Evolutionary conservation across 1,140 invertebrate species (phyloP).

Genomic region (Andricus grossulariae): DNA sequence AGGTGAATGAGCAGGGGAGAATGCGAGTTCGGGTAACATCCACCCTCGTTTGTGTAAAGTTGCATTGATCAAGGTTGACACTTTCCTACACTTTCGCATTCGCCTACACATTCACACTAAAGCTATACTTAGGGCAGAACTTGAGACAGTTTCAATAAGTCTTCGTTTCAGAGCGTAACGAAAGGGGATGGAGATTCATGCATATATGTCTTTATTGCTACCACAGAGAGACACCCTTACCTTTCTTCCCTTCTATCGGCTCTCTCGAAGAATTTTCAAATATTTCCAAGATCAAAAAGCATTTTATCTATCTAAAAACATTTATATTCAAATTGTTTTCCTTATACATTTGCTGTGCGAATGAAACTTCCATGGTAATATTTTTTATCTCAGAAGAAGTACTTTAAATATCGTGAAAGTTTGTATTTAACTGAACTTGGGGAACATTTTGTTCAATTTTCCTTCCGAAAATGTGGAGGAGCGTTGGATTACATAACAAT

Average conservation of each 20-base stretch:
- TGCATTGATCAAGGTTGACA: constrained; percentile 26
- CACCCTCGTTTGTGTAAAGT: constrained; percentile 15
- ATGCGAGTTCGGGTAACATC: constrained; percentile 19
- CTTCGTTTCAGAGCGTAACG: constrained; percentile 18
- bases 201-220: constrained; percentile 20
- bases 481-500: too few species aligned
- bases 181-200: constrained; percentile 29
- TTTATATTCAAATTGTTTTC: too few species aligned
- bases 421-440: too few species aligned
- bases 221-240: not conserved
- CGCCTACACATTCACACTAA: not conserved
- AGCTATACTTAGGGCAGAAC: constrained; percentile 1
- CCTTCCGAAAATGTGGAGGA: too few species aligned
- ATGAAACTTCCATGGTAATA: too few species aligned
- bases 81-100: not conserved
- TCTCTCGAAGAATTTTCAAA: not conserved
- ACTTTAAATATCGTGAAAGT: too few species aligned
- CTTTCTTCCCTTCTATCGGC: not conserved
- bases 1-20: constrained; percentile 13
- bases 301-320: too few species aligned
- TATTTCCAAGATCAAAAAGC: not conserved
- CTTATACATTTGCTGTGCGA: too few species aligned
- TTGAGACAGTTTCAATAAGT: constrained; percentile 27
- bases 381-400: too few species aligned
- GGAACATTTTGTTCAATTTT: too few species aligned